Evolutionary conservation across 2,797 vertebrate species (phyloP).

Genomic region (Sebastiscus albofasciatus): DNA sequence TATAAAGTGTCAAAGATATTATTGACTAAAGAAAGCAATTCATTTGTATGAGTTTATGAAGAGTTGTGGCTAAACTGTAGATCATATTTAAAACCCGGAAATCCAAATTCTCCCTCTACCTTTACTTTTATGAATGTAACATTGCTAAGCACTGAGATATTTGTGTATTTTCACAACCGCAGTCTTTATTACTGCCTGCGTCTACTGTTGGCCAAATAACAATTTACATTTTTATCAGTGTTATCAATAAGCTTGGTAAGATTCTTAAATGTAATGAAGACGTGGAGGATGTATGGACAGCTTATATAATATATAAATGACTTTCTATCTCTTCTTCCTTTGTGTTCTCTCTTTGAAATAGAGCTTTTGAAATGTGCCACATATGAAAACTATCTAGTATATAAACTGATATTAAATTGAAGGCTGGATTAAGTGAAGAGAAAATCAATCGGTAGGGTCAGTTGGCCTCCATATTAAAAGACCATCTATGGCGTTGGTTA

Average conservation of each 20-base stretch:
- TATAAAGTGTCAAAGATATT: constrained; percentile 48
- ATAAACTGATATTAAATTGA: neutral
- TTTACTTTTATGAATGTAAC: neutral
- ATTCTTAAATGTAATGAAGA: neutral
- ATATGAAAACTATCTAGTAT: neutral
- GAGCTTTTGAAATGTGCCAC: neutral
- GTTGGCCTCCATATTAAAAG: neutral
- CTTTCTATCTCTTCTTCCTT: neutral
- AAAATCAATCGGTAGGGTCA: neutral
- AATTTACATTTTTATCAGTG: neutral
- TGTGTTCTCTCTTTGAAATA: neutral
- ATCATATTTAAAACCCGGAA: neutral
- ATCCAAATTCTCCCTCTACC: neutral
- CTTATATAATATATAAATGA: neutral
- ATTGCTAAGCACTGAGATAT: neutral
- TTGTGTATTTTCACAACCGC: neutral
- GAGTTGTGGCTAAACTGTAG: constrained; percentile 5
- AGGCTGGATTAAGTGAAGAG: neutral
- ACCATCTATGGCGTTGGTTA: neutral
- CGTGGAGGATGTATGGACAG: no score
- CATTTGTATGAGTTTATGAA: constrained; percentile 24
- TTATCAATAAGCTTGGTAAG: neutral
- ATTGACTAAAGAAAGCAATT: constrained; percentile 30
- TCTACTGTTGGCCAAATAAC: neutral
- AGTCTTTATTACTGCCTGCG: neutral